Conservation (phyloP, 2,797 vertebrate species). For the Notamacropus eugenii region DNA sequence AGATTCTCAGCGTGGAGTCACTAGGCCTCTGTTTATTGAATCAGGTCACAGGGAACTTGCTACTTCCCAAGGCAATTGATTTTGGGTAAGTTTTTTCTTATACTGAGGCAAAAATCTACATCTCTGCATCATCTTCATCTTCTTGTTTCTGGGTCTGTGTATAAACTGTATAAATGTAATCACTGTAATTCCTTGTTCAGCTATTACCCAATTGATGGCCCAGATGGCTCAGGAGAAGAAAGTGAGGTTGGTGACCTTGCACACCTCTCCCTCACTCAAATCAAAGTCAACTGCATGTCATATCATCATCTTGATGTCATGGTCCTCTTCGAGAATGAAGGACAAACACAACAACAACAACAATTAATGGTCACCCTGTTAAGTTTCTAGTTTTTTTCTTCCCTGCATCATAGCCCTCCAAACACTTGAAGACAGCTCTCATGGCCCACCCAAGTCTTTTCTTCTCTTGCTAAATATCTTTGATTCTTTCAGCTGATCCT, state of each 20-base stretch:
- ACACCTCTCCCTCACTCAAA: too few species aligned
- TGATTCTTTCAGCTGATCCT: background rate
- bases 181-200: background rate
- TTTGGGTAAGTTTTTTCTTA: background rate
- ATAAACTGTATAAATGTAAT: background rate
- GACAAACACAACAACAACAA: too few species aligned
- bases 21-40: background rate
- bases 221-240: too few species aligned
- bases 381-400: background rate
- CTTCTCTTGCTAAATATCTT: background rate
- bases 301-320: too few species aligned
- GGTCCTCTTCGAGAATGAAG: too few species aligned
- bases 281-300: too few species aligned
- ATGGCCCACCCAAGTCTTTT: background rate
- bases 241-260: too few species aligned
- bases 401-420: background rate
- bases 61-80: background rate
- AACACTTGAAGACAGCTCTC: background rate
- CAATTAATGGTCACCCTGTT: background rate
- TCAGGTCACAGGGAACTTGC: background rate
- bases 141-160: background rate
- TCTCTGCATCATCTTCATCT: background rate
- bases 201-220: background rate
- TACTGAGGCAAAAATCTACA: background rate
- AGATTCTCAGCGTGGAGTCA: background rate